These are phyloP conservation scores for Machimus rusticus DNA, from an alignment of 2,888 invertebrate species.

Conservation along the genomic window DNA sequence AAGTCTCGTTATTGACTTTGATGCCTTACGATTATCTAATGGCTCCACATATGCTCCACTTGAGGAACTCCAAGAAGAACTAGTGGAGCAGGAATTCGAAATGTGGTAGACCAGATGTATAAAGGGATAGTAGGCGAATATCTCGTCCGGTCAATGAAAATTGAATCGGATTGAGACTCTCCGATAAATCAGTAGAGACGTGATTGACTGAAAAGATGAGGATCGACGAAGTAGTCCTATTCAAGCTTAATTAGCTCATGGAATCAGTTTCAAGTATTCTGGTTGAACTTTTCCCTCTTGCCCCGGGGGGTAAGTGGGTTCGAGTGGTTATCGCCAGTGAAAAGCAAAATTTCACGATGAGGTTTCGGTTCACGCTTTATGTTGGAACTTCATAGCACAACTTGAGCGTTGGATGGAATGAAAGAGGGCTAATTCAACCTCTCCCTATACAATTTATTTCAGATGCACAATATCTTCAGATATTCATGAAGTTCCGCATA, in stretches of 20 bases:
- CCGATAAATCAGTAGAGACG: background rate
- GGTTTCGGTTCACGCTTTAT: background rate
- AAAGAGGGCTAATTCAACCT: background rate
- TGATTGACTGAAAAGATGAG: conserved; percentile 26
- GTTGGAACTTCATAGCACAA: background rate
- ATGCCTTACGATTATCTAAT: conserved; percentile 12
- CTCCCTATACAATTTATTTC: background rate
- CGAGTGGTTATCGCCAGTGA: background rate
- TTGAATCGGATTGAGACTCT: background rate
- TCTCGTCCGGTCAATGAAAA: conserved; percentile 5
- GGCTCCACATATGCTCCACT: background rate
- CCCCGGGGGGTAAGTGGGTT: background rate
- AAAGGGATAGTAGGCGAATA: background rate
- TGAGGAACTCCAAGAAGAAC: background rate
- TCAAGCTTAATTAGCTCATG: background rate
- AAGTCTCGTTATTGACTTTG: conserved; percentile 5
- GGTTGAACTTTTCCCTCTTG: background rate
- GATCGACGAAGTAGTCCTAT: background rate
- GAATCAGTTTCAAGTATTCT: background rate
- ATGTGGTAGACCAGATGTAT: background rate
- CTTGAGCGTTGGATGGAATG: background rate
- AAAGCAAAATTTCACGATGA: background rate
- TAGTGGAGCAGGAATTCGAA: background rate
- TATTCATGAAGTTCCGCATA: background rate
- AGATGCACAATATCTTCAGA: background rate